phyloP scores from a whole-genome alignment of 2,113 vertebrate species.

The Salvelinus alpinus region DNA sequence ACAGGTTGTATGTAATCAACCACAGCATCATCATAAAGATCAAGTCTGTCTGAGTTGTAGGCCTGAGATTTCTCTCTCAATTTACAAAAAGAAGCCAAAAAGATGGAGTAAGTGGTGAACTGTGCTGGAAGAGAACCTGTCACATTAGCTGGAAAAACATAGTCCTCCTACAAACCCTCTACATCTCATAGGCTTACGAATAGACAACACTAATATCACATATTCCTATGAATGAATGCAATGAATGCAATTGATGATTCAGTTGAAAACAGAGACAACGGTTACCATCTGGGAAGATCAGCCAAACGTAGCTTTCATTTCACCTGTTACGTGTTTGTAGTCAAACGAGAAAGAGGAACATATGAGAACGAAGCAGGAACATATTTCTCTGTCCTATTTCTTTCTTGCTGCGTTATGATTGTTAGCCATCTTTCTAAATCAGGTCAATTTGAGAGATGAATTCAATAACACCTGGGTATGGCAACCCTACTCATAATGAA shows the following conservation, averaged over 20 bases:
- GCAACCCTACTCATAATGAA: conserved; percentile 74
- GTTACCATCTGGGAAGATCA: conserved; percentile 66
- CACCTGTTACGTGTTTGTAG: conserved; percentile 56
- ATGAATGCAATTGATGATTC: neutral
- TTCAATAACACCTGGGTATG: conserved; percentile 75
- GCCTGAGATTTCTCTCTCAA: neutral
- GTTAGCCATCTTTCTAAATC: conserved; percentile 72
- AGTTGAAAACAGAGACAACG: conserved; percentile 22
- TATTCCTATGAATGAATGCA: neutral
- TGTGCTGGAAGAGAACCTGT: neutral
- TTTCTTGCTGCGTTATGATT: conserved; percentile 69
- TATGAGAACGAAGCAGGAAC: neutral
- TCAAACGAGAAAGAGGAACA: conserved; percentile 62
- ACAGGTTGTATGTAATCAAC: conserved; percentile 23
- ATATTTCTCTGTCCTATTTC: conserved; percentile 60
- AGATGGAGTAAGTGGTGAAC: neutral
- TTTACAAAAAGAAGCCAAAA: neutral
- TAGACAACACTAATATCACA: neutral
- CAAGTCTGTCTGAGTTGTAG: too few species aligned
- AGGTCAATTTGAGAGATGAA: conserved; percentile 77
- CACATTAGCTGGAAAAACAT: neutral
- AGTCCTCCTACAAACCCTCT: neutral
- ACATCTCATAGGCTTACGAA: neutral
- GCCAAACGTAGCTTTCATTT: conserved; percentile 57
- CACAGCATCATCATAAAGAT: conserved; percentile 27